A percentile compares a stretch with the other conserved stretches of the same genome.
Conservation (phyloP, 2,113 vertebrate species). For the Salvelinus alpinus region DNA sequence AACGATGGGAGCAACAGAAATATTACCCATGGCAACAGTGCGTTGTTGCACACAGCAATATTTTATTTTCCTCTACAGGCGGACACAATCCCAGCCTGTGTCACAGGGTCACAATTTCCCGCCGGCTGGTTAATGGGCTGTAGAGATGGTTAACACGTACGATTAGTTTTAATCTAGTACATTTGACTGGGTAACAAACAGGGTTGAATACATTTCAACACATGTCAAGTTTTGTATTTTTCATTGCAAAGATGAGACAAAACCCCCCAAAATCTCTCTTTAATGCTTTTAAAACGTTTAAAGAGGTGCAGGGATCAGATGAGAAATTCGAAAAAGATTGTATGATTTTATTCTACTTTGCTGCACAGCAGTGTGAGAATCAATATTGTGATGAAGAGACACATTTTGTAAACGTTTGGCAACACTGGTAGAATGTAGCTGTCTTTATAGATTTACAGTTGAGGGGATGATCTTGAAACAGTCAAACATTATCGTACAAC, state of each 20-base stretch:
- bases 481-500: not conserved
- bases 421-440: constrained; percentile 25
- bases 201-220: constrained; percentile 48
- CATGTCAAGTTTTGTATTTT: constrained; percentile 34
- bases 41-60: constrained; percentile 71
- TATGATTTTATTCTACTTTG: constrained; percentile 47
- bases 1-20: constrained; percentile 74
- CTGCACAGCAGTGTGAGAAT: constrained; percentile 18
- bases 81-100: constrained; percentile 69
- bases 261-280: not conserved
- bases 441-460: not conserved
- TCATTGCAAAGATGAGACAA: constrained; percentile 40
- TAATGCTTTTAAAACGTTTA: no score
- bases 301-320: constrained; percentile 4
- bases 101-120: constrained; percentile 69
- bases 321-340: constrained; percentile 18
- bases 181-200: constrained; percentile 62
- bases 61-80: constrained; percentile 72
- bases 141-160: constrained; percentile 73
- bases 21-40: constrained; percentile 78
- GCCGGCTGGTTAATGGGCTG: constrained; percentile 73
- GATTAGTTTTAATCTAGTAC: constrained; percentile 75
- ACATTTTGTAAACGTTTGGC: constrained; percentile 28
- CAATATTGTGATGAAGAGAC: constrained; percentile 27
- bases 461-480: constrained; percentile 3